Conservation (phyloP, 1,140 invertebrate species). For the Tetramorium parvispinum region DNA sequence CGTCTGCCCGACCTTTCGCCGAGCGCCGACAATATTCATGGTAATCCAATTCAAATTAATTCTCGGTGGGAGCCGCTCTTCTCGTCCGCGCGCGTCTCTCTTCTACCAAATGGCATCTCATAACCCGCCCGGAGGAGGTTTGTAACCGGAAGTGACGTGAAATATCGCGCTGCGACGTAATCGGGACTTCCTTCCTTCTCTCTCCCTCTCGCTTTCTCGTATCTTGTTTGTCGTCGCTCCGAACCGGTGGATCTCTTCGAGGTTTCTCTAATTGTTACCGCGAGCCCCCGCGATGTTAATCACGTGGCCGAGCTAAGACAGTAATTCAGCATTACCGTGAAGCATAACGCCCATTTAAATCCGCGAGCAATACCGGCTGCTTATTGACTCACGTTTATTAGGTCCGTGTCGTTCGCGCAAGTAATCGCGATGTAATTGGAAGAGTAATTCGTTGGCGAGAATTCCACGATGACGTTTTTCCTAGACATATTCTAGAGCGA, state of each 20-base stretch:
- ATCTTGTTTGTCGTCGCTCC: conserved; percentile 18
- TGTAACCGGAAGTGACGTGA: conserved; percentile 79
- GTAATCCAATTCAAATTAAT: conserved; percentile 77
- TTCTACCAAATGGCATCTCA: conserved; percentile 69
- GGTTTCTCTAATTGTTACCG: conserved; percentile 80
- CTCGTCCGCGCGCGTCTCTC: conserved; percentile 60
- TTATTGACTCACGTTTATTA: conserved; percentile 66
- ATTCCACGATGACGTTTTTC: conserved; percentile 10
- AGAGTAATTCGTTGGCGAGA: conserved; percentile 23
- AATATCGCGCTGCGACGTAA: conserved; percentile 77
- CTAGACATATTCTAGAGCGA: not conserved
- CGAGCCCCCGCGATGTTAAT: conserved; percentile 68
- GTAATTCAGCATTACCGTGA: conserved; percentile 59
- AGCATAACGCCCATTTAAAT: conserved; percentile 34
- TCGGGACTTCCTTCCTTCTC: conserved; percentile 56
- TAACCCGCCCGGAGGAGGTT: conserved; percentile 74
- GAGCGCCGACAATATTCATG: conserved; percentile 74
- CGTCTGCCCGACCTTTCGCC: conserved; percentile 49
- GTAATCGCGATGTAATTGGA: conserved; percentile 46
- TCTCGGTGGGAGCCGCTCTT: conserved; percentile 61
- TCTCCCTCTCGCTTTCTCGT: not conserved
- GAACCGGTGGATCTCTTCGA: conserved; percentile 72
- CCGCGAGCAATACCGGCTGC: conserved; percentile 33
- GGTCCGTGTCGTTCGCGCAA: conserved; percentile 6
- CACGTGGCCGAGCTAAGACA: conserved; percentile 62